phyloP scores from a whole-genome alignment of 2,888 invertebrate genomes.

The Monopis laevigella region DNA sequence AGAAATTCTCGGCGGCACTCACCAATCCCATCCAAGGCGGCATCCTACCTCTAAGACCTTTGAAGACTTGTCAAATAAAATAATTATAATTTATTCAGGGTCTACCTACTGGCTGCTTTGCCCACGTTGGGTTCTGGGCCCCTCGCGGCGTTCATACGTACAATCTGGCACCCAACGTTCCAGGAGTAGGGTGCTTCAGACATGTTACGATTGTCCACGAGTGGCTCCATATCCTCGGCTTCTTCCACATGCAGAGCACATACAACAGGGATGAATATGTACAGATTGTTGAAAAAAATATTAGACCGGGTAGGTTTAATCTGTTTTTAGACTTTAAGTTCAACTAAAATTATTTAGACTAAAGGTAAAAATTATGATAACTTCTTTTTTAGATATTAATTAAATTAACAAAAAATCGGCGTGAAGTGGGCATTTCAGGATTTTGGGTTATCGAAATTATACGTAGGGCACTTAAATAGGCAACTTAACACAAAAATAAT shows the following conservation, averaged over 20 bases:
- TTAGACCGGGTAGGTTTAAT: conserved; percentile 63
- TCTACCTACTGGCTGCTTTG: conserved; percentile 39
- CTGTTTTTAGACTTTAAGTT: no score
- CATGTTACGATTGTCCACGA: conserved; percentile 81
- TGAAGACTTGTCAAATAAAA: no score
- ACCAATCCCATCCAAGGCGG: no score
- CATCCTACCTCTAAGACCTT: not conserved
- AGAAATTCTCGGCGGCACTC: no score
- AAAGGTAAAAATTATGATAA: no score
- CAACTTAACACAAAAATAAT: no score
- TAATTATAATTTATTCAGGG: conserved; percentile 28
- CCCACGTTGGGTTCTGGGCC: conserved; percentile 47
- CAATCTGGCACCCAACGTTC: conserved; percentile 53
- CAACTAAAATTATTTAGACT: no score
- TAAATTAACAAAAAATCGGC: no score
- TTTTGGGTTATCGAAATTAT: no score
- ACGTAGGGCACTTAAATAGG: no score
- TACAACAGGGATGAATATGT: conserved; percentile 64
- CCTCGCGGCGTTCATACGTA: conserved; percentile 52
- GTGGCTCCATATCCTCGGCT: conserved; percentile 64
- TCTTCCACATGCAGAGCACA: conserved; percentile 58
- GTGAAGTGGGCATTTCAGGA: no score
- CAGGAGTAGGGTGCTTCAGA: conserved; percentile 65
- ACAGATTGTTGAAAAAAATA: conserved; percentile 75
- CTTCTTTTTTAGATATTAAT: no score